Evolutionary conservation across 2,113 vertebrate genomes (phyloP), one percentile per base, ranked within the genome.

Genomic region (Numida meleagris): DNA sequence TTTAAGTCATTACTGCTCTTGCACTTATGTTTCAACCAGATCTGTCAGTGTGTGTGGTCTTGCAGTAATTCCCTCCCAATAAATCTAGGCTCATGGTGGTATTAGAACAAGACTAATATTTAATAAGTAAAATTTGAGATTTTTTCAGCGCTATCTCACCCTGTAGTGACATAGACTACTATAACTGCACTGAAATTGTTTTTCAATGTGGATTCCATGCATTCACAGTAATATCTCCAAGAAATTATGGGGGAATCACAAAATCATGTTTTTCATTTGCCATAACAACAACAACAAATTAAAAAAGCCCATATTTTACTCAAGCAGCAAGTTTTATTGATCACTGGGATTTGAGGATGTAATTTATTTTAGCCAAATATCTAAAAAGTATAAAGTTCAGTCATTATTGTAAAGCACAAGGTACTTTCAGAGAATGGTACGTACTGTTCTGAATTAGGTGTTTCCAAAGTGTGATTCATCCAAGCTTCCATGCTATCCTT

Each of bases 31-130:
- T 73, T 65, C 20, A 92, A 62, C 18, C 17, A 66, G 23, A 68
- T 57, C 53, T 86, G 23, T 78, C 74, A 71, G 51, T 3, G 10
- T 78, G 8, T 42, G 14, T 84, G 21, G 55, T 51, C 36, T 59
- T 36, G 46, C n/a, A 84, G 50, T 94, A 61, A 82, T 93, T 96
- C 91, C 76, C 79, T 94, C 18, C 42, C 9, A 34, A 13, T 58
- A 89, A 92, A 76, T 92, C 57, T 90, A 50, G 62, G 42, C 24
- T 81, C 31, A 25, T 15, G 5, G 51, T 73, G 72, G 42, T 40
- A 42, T 61, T 89, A 48, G 85, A 92, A 72, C 5, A 83, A 45
- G 25, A 34, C 7, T 63, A 82, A 38, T 46, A 51, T 5, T 21
- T 6, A 62, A 78, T 59, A 82, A 71, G 29, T 9, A 63, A 82